Conservation (phyloP, 2,888 invertebrate species). For the Pristionchus fissidentatus region DNA sequence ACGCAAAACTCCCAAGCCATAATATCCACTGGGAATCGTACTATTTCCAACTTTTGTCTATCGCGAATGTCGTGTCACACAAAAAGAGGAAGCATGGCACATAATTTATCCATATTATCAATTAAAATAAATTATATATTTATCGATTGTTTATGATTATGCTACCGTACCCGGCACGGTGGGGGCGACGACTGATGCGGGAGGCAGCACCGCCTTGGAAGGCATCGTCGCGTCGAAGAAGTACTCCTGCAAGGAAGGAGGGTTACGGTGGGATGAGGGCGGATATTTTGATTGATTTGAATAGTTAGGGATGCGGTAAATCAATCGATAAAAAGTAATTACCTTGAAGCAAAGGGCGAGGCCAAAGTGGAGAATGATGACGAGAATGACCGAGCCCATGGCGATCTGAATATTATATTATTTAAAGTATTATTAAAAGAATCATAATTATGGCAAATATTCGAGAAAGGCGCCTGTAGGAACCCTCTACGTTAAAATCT, state of each 20-base stretch:
- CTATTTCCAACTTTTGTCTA: too few species aligned
- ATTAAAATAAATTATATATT: too few species aligned
- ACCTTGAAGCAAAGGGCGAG: conserved; percentile 89
- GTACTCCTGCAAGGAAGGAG: conserved; percentile 57
- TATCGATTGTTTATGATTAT: too few species aligned
- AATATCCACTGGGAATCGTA: too few species aligned
- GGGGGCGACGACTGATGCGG: background rate
- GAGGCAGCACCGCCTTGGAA: conserved; percentile 50
- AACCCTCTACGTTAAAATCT: too few species aligned
- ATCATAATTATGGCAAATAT: too few species aligned
- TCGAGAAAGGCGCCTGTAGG: too few species aligned
- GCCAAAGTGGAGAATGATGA: conserved; percentile 86
- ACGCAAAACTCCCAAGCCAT: too few species aligned
- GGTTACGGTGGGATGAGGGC: background rate
- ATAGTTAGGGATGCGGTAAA: background rate
- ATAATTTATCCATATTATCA: too few species aligned
- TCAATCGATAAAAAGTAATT: background rate
- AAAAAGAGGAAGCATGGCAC: too few species aligned
- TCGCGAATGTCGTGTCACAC: too few species aligned
- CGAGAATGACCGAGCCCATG: conserved; percentile 81
- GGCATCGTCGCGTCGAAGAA: conserved; percentile 65
- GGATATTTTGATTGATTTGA: background rate
- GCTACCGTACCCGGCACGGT: conserved; percentile 6
- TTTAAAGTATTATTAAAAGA: too few species aligned
- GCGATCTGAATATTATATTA: conserved; percentile 82